These are phyloP conservation scores for Centropristis striata DNA, from an alignment of 2,113 vertebrate species.

Conservation along the genomic window DNA sequence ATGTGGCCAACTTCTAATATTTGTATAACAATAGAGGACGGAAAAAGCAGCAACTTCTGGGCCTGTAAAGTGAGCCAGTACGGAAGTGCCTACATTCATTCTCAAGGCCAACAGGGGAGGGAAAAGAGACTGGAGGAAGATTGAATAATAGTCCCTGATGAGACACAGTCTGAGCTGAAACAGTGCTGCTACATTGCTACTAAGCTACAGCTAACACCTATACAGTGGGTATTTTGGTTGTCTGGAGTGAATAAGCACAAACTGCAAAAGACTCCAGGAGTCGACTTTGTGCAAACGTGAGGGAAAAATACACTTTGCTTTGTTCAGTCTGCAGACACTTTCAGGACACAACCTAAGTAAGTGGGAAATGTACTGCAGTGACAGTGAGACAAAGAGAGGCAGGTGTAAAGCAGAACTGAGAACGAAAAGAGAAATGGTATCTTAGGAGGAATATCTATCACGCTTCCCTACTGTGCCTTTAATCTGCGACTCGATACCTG, in stretches of 20 bases:
- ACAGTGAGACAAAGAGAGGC: constrained; percentile 4
- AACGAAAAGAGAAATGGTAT: constrained; percentile 16
- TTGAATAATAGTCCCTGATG: neutral
- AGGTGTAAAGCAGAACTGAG: constrained; percentile 25
- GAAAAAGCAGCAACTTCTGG: no score
- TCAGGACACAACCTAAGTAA: neutral
- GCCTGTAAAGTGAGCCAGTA: no score
- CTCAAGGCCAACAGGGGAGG: neutral
- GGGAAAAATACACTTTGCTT: neutral
- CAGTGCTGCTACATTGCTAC: neutral
- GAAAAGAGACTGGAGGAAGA: neutral
- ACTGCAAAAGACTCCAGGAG: neutral
- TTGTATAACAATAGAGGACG: neutral
- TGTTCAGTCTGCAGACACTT: constrained; percentile 6
- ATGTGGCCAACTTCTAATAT: neutral
- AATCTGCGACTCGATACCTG: constrained; percentile 32
- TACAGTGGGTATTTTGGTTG: neutral
- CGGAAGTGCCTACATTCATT: no score
- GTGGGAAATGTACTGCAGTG: constrained; percentile 7
- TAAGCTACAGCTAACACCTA: neutral
- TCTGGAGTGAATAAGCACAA: neutral
- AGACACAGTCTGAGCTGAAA: neutral
- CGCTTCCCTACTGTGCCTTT: constrained; percentile 12
- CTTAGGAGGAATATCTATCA: constrained; percentile 27
- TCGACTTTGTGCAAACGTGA: constrained; percentile 4